Evolutionary conservation across 2,113 vertebrate genomes (phyloP).

Genomic region (Lepus americanus): DNA sequence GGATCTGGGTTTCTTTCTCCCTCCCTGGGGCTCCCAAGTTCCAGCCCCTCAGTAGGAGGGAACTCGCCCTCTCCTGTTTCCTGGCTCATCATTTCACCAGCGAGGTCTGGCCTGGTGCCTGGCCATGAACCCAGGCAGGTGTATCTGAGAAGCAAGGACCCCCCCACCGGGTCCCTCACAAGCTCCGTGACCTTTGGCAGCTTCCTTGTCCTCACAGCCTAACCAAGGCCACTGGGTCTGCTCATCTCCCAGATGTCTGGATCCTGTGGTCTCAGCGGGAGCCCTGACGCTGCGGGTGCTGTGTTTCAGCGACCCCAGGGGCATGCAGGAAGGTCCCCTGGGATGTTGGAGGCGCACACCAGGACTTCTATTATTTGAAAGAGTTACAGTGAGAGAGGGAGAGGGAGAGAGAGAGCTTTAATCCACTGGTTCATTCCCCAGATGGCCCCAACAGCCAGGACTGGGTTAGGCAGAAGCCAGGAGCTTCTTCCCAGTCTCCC

Average conservation of each 20-base stretch:
- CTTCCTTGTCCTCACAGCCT: not conserved
- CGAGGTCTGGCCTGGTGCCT: not conserved
- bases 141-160: not conserved
- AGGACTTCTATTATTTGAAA: not conserved
- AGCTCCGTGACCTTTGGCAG: not conserved
- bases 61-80: not conserved
- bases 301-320: not conserved
- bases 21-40: not conserved
- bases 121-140: not conserved
- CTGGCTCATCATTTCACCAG: accelerated
- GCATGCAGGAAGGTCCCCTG: not conserved
- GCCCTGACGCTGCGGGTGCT: not conserved
- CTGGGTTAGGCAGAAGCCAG: too few relatives aligned
- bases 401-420: too few relatives aligned
- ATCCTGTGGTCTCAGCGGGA: not conserved
- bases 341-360: not conserved
- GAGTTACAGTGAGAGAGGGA: too few relatives aligned
- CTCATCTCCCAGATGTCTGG: not conserved
- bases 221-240: not conserved
- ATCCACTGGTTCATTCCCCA: too few relatives aligned
- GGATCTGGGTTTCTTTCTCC: not conserved
- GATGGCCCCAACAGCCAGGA: too few relatives aligned
- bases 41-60: not conserved
- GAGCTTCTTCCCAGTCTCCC: too few relatives aligned
- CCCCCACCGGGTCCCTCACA: not conserved